phyloP scores from a whole-genome alignment of 2,888 invertebrate species.

The Leuctra nigra region DNA sequence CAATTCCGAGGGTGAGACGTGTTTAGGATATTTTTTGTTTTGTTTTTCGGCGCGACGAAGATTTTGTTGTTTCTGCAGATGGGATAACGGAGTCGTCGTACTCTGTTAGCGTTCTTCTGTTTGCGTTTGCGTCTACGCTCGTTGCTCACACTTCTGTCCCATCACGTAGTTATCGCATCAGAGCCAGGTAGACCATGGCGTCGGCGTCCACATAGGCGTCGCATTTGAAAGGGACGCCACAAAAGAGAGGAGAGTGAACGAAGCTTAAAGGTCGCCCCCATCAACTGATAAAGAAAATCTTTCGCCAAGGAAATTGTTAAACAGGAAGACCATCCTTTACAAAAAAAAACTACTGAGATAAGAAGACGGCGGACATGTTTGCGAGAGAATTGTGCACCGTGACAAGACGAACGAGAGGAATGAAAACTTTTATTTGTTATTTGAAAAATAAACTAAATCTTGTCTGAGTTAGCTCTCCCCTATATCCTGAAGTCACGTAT shows the following conservation, averaged over 20 bases:
- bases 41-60: too few relatives aligned
- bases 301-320: constrained; percentile 16
- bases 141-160: not conserved
- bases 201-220: not conserved
- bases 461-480: too few relatives aligned
- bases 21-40: constrained; percentile 21
- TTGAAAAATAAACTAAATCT: too few relatives aligned
- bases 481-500: too few relatives aligned
- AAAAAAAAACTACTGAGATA: not conserved
- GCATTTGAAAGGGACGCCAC: constrained; percentile 5
- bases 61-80: constrained; percentile 16
- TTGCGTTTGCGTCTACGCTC: not conserved
- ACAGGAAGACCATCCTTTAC: constrained; percentile 2
- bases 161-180: constrained; percentile 7
- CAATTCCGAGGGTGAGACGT: constrained; percentile 23
- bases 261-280: constrained; percentile 11
- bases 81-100: constrained; percentile 19
- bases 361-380: not conserved
- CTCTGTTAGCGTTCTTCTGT: not conserved
- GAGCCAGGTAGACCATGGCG: constrained; percentile 6
- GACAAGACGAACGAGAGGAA: not conserved
- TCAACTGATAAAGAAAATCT: constrained; percentile 17
- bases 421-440: constrained; percentile 1
- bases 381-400: not conserved
- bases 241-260: too few relatives aligned